Base-by-base conservation (phyloP, 2,113 vertebrate species). In the Eurypyga helias region DNA sequence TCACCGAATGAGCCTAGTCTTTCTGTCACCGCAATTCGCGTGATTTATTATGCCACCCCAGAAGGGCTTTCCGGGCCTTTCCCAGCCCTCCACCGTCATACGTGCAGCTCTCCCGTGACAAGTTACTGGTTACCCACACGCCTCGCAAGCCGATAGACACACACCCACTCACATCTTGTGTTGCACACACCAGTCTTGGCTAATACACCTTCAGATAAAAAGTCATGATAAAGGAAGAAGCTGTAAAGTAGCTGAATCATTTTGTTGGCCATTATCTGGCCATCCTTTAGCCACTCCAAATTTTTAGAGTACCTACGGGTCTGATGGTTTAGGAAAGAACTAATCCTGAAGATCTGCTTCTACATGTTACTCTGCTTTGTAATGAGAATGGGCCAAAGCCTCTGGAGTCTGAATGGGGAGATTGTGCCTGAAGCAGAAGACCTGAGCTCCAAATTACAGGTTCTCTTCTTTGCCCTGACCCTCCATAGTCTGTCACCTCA, bases 81-180 rank as follows among this genome's bases (percentile, higher is more conserved):
- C 49, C n/a, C 28, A 83, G n/a, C 58, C 45, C 46, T 65, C 31
- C 41, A 3, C 2, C 0, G 0, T 58, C 31, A 11, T 14, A 21
- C 0, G 2, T 43, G 7, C 26, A 11, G 24, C 11, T 72, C 11
- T 65, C 21, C 48, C 2, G 1, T 61, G 58, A 41, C 15, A 28
- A 12, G 2, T 69, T 67, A 14, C n/a, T 69, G 75, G 45, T 14
- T 52, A 65, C 61, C 55, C 60, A 34, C 1, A 2, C 24, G 17
- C 17, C 11, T 65, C 2, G 1, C 8, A 33, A 51, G 49, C 41
- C 2, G 3, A 12, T 4, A 88, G 75, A 57, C 41, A 17, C 29
- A 33, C 24, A 58, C 14, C 18, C n/a, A 29, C 46, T 87, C 58
- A 41, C 17, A 45, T 62, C 46, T 70, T 72, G 4, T 41, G 23